phyloP scores from a whole-genome alignment of 2,113 vertebrate species.

The Dipodomys merriami region DNA sequence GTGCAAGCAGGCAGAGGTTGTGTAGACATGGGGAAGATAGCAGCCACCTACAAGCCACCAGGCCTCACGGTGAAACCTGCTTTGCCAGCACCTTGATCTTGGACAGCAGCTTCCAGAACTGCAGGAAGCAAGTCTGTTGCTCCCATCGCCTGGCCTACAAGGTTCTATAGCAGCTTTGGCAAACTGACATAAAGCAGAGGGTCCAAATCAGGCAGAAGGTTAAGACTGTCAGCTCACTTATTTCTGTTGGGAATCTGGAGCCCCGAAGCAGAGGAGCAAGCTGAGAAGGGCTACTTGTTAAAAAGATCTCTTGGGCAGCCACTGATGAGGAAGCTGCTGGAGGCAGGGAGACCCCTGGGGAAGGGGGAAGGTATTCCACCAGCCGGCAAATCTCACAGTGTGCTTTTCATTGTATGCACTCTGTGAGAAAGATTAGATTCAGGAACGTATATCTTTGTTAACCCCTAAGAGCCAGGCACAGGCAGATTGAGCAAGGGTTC shows the following conservation, averaged over 20 bases:
- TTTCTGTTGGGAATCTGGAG: neutral
- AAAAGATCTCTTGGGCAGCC: neutral
- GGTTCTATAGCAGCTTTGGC: neutral
- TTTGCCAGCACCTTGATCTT: neutral
- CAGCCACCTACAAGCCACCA: neutral
- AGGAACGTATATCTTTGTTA: neutral
- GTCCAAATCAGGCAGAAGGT: neutral
- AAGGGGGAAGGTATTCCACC: neutral
- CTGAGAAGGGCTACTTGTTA: neutral
- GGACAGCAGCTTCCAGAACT: neutral
- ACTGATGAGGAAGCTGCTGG: neutral
- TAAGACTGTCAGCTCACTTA: neutral
- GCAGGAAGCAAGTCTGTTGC: neutral
- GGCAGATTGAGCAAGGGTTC: neutral
- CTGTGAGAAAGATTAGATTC: neutral
- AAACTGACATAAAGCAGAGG: neutral
- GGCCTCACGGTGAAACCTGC: neutral
- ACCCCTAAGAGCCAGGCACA: neutral
- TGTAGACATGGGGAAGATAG: neutral
- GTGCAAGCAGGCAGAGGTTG: neutral
- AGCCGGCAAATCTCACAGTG: neutral
- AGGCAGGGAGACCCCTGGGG: neutral
- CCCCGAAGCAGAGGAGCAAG: neutral
- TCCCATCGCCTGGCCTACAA: neutral
- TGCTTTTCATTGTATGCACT: neutral